Percentiles rank a stretch among this genome's conserved stretches.
phyloP scores from a whole-genome alignment of 2,113 vertebrate genomes.

The Haliaeetus leucogaster region DNA sequence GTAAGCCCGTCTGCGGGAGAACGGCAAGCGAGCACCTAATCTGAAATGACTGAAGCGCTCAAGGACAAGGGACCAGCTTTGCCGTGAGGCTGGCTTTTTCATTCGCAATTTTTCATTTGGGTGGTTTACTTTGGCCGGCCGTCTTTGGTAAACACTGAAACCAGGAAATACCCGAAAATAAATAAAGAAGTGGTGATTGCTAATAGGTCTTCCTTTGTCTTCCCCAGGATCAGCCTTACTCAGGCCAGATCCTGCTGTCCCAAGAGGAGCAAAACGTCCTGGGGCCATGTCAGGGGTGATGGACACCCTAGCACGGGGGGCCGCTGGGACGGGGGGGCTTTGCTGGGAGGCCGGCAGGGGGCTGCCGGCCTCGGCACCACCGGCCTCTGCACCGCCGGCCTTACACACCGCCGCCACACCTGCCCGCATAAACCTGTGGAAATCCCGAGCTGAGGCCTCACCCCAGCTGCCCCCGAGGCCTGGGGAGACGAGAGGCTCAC shows the following conservation, averaged over 20 bases:
- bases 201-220: not conserved
- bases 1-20: not conserved
- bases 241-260: not conserved
- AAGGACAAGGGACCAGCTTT: not conserved
- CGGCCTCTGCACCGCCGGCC: not conserved
- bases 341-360: not conserved
- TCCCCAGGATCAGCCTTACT: not conserved
- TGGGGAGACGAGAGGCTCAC: accelerated
- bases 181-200: not conserved
- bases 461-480: not conserved
- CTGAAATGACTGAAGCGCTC: not conserved
- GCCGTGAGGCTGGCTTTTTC: not conserved
- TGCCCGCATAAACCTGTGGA: not conserved
- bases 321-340: accelerated
- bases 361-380: not conserved
- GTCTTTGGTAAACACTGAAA: not conserved
- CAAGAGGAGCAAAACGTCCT: not conserved
- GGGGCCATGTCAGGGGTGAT: not conserved
- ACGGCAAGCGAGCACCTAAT: not conserved
- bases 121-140: not conserved
- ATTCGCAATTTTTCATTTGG: not conserved
- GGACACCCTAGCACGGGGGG: not conserved
- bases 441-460: not conserved
- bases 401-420: accelerated
- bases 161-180: not conserved